phyloP scores from a whole-genome alignment of 2,113 vertebrate species.

The Cinclus cinclus region DNA sequence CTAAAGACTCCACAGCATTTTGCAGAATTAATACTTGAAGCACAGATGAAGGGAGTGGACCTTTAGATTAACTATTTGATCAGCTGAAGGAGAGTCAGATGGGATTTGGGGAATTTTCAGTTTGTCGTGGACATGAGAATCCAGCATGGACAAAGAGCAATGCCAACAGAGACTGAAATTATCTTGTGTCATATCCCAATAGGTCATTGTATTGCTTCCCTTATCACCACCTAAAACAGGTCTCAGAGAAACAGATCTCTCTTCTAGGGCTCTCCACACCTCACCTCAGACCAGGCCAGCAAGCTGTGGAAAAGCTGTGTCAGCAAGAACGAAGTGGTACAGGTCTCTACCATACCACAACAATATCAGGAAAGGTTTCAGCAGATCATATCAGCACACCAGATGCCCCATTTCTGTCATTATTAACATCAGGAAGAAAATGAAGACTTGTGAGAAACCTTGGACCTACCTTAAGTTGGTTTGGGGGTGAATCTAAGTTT shows the following conservation, averaged over 20 bases:
- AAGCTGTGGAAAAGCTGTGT: not conserved
- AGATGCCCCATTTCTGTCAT: not conserved
- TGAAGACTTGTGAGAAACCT: not conserved
- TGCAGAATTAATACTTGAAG: not conserved
- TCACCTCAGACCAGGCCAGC: not conserved
- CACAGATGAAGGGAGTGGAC: not conserved
- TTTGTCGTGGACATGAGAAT: not conserved
- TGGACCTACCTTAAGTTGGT: not conserved
- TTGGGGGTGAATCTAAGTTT: not conserved
- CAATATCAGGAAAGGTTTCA: not conserved
- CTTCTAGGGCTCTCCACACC: not conserved
- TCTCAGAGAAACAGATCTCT: not conserved
- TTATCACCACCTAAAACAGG: not conserved
- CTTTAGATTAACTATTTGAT: not conserved
- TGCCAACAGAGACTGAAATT: not conserved
- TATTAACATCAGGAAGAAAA: not conserved
- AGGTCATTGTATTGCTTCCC: fast-evolving
- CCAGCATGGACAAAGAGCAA: not conserved
- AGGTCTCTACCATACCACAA: not conserved
- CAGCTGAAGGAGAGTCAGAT: not conserved
- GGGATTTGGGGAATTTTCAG: not conserved
- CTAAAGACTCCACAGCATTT: not conserved
- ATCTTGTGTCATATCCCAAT: fast-evolving
- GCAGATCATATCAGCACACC: not conserved
- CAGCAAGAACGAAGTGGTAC: not conserved